Evolutionary conservation across 2,888 invertebrate species (phyloP).

Genomic region (Drosophila kambysellisi): DNA sequence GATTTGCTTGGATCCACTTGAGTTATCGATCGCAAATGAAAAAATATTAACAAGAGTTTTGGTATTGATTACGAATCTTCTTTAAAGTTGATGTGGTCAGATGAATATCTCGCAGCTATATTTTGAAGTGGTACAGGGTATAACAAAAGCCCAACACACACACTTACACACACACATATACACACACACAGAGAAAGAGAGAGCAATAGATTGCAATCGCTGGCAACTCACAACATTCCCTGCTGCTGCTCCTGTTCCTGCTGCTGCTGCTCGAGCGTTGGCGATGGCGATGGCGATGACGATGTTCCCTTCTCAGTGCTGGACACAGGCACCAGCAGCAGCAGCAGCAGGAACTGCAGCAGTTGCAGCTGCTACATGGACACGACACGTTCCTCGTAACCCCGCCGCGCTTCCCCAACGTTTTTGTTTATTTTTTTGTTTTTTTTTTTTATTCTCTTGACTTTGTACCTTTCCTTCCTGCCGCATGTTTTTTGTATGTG

Average conservation of each 20-base stretch:
- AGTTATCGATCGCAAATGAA: neutral
- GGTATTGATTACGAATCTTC: neutral
- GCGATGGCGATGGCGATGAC: slow-evolving; percentile 37
- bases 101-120: neutral
- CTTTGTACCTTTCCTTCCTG: slow-evolving; percentile 3
- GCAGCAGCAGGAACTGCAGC: slow-evolving; percentile 30
- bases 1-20: neutral
- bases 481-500: slow-evolving; percentile 4
- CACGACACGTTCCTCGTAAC: slow-evolving; percentile 41
- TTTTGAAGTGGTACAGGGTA: slow-evolving; percentile 2
- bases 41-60: neutral
- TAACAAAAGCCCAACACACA: neutral
- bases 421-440: neutral
- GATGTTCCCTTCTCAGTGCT: slow-evolving; percentile 50
- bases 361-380: slow-evolving; percentile 46
- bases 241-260: slow-evolving; percentile 3
- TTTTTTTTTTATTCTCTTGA: neutral
- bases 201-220: slow-evolving; percentile 72
- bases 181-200: slow-evolving; percentile 32
- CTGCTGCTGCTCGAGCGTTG: slow-evolving; percentile 13
- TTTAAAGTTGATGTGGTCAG: neutral
- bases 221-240: slow-evolving; percentile 53
- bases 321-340: slow-evolving; percentile 23
- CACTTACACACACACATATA: neutral
- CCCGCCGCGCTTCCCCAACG: slow-evolving; percentile 1